A percentile compares a stretch with the other conserved stretches of the same genome.
phyloP scores from a whole-genome alignment of 2,888 invertebrate species.

The Brachylomia viminalis region DNA sequence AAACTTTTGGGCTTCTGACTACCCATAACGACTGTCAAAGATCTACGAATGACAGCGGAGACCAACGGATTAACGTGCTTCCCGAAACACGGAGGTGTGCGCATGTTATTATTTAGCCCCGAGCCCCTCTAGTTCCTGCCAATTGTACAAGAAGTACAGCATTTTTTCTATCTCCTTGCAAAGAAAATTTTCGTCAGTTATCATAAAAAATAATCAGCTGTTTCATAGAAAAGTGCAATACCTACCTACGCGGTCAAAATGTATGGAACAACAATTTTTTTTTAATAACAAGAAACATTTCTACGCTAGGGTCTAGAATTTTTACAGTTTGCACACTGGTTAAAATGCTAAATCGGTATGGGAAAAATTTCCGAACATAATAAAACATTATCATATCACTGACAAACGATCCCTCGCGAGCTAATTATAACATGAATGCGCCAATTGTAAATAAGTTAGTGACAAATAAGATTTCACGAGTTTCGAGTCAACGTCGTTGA shows the following conservation, averaged over 20 bases:
- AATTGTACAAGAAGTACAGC: no score
- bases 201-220: no score
- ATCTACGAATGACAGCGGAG: neutral
- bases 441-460: constrained; percentile 8
- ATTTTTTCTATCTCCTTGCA: no score
- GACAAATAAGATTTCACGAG: constrained; percentile 35
- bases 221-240: no score
- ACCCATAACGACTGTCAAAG: neutral
- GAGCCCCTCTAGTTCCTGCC: neutral
- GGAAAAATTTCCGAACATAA: constrained; percentile 7
- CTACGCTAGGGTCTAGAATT: no score
- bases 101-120: neutral
- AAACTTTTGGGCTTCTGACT: neutral
- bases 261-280: no score
- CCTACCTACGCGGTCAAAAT: no score
- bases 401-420: neutral
- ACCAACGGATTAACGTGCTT: neutral
- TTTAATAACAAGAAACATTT: no score
- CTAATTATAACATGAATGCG: constrained; percentile 9
- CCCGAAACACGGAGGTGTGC: no score
- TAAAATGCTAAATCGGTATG: neutral
- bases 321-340: no score
- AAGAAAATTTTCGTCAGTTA: no score
- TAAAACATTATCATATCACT: constrained; percentile 2
- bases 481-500: neutral